Conservation (phyloP, 2,113 vertebrate species). For the Zapornia atra region DNA sequence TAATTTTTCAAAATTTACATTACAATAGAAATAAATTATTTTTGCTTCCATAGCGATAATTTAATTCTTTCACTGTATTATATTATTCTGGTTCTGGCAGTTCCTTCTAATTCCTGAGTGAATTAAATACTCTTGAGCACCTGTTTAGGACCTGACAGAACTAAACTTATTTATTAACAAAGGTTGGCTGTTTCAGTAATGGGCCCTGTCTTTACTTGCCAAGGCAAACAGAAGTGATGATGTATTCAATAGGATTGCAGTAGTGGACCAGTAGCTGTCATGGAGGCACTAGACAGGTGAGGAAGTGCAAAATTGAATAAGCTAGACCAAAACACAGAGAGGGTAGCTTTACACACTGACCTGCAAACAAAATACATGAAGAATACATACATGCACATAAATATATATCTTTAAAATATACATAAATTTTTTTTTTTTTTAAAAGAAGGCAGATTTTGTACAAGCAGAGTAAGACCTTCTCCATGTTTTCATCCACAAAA, state of each 20-base stretch:
- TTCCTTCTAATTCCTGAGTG: neutral
- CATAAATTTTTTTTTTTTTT: too few relatives aligned
- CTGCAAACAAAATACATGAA: neutral
- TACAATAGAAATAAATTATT: neutral
- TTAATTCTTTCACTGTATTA: neutral
- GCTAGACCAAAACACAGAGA: neutral
- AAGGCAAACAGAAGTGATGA: neutral
- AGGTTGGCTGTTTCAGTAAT: neutral
- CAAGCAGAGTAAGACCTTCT: neutral
- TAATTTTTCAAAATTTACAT: neutral
- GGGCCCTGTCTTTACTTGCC: neutral
- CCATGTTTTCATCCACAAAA: neutral
- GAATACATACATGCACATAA: neutral
- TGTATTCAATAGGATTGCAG: neutral
- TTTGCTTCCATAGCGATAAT: neutral
- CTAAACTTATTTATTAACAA: neutral
- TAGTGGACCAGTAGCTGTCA: neutral
- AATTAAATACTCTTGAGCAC: neutral
- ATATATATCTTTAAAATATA: too few relatives aligned
- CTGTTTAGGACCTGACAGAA: neutral
- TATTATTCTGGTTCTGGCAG: neutral
- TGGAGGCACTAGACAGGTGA: neutral
- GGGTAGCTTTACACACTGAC: neutral
- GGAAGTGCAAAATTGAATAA: neutral
- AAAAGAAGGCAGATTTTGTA: neutral